These are phyloP conservation scores for Xiphophorus maculatus DNA, from an alignment of 2,113 vertebrate species.

Conservation along the genomic window DNA sequence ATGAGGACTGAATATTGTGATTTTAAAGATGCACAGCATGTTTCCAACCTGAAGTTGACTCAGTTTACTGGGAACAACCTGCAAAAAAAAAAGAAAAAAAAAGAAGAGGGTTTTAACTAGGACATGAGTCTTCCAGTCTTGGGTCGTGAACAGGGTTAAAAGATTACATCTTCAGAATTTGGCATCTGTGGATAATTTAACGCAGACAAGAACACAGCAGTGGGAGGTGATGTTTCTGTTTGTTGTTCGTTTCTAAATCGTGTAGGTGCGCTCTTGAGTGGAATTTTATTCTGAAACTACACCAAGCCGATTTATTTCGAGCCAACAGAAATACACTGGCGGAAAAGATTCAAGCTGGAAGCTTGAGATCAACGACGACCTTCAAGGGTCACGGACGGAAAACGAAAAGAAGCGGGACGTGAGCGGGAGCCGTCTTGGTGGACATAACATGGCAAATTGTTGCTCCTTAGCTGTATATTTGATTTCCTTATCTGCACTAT, in stretches of 20 bases:
- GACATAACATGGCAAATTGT: not conserved
- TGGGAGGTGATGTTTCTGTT: slow-evolving; percentile 4
- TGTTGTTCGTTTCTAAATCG: slow-evolving; percentile 6
- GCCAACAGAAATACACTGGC: slow-evolving; percentile 9
- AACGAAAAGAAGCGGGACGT: not conserved
- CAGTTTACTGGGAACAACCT: slow-evolving; percentile 67
- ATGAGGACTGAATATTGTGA: slow-evolving; percentile 72
- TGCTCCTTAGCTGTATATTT: not conserved
- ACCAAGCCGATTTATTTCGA: slow-evolving; percentile 29
- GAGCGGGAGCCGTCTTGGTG: not conserved
- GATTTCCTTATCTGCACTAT: slow-evolving; percentile 6
- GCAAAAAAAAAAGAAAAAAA: not conserved
- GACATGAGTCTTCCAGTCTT: slow-evolving; percentile 5
- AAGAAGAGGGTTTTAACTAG: not conserved
- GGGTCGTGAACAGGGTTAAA: not conserved
- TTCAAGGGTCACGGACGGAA: not conserved
- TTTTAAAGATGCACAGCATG: slow-evolving; percentile 53
- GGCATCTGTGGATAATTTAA: not conserved
- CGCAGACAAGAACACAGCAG: not conserved
- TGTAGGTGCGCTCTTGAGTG: slow-evolving; percentile 15
- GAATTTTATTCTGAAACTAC: slow-evolving; percentile 35
- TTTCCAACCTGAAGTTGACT: slow-evolving; percentile 67
- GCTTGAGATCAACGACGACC: not conserved
- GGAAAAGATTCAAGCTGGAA: not conserved
- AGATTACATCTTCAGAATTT: not conserved